Base-by-base conservation (phyloP, 37 sponge, comb jelly and placozoan genomes). In the Agelas oroides region DNA sequence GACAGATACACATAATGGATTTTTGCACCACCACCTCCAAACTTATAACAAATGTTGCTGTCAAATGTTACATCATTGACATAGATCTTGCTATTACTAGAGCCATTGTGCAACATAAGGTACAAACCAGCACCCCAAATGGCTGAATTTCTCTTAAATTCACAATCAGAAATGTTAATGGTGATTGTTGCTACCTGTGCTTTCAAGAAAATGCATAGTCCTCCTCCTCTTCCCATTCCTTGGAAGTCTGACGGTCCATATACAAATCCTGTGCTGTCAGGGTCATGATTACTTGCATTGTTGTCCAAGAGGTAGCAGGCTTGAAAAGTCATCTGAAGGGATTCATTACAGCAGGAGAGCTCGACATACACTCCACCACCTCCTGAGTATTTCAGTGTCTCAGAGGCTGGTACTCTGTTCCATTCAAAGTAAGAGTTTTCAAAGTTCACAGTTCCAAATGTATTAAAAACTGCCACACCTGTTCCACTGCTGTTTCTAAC, bases 361-460 rank as follows among this genome's bases (percentile, higher is more conserved):
- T 72, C 73, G 2, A 72, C 24, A 46, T 41, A 72, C 15, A 72
- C 73, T n/a, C 73, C 73, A 38, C 53, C 53, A 27, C 73, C 73
- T 40, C 73, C 73, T n/a, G 24, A 2, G 69, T 30, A 46, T 3
- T 3, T 46, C 8, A 46, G 46, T 8, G 8, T 8, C 8, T 46
- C 35, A 28, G 69, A 67, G 1, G 2, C 69, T 19, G 19, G 19
- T 12, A 18, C 28, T 67, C 31, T 31, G 28, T 67, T 67, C 19
- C 28, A 18, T 27, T 32, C 35, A 67, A 67, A 67, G n/a, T 2
- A 28, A 8, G 31, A 33, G 35, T 67, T 32, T 2, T 32, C 19
- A 33, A 67, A 3, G 35, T 67, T 67, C 31, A 67, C 69, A 19
- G 2, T 27, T 33, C 69, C 69, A 32, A 6, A 6, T 2, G 69